Evolutionary conservation across 2,888 invertebrate genomes (phyloP), one percentile per base, ranked within the genome.

Genomic region (Erynnis tages): DNA sequence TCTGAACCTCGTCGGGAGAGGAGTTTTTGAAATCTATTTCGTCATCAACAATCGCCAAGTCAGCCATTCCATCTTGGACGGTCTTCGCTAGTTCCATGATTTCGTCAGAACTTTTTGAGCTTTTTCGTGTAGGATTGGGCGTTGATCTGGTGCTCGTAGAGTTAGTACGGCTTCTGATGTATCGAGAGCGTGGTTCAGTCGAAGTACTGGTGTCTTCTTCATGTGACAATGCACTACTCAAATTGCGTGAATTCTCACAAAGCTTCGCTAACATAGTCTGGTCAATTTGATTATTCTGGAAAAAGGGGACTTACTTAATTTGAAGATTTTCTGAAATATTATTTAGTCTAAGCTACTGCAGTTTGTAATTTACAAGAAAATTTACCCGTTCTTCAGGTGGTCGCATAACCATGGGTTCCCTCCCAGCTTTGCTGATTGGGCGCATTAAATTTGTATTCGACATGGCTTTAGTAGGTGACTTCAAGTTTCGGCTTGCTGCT

Each of bases 61-160:
- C 85, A 1, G 91, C 90, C 76, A 91, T 86, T 16, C 92, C 90
- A 30, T 91, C 90, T 76, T 90, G 91, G 0, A 92, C 90, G 11
- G 85, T 90, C 71, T 91, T 91, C 0, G 90, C 88, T 6, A 92
- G 76, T 40, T 91, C 90, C 32, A 81, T 72, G 4, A 91, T 79
- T 10, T 86, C 85, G n/a, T 85, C 90, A 1, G 82, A 74, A 2
- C 67, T 67, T 65, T 82, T 87, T 1, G 82, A 82, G 50, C 58
- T 72, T 49, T 81, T 82, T 54, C 80, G 73, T 1, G 67, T 78
- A 45, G 66, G 76, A 37, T 71, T 80, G 2, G 79, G 79, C 0
- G 82, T 85, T 4, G 79, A 78, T 10, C 76, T 67, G 1, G 74
- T 75, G 38, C 79, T 73, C 7, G 65, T 77, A 1, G 82, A 82